Evolutionary conservation across 2,113 vertebrate species (phyloP).

Genomic region (Brachionichthys hirsutus): DNA sequence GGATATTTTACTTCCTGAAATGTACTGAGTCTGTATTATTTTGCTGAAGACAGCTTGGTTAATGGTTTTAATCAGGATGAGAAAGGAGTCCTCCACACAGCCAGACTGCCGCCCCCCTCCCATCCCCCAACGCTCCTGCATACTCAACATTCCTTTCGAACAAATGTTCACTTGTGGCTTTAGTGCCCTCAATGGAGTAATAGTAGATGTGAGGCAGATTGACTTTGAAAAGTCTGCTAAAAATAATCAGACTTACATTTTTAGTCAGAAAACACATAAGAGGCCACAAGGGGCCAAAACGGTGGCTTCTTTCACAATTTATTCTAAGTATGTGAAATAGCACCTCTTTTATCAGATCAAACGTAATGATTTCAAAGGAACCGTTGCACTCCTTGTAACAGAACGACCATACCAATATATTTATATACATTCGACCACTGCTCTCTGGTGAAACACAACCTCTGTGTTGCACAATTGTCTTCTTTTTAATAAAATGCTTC

Average conservation of each 20-base stretch:
- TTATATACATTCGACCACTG: neutral
- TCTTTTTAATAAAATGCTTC: neutral
- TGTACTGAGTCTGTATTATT: constrained; percentile 6
- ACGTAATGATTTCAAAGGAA: neutral
- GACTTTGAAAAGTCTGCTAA: constrained; percentile 36
- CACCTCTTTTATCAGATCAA: too few relatives aligned
- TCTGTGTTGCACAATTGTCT: neutral
- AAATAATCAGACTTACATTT: constrained; percentile 31
- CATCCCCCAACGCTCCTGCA: constrained; percentile 79
- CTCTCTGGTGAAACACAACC: neutral
- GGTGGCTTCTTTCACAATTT: neutral
- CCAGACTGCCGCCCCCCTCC: constrained; percentile 70
- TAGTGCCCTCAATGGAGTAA: constrained; percentile 81
- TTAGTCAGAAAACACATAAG: neutral
- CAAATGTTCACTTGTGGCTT: constrained; percentile 90
- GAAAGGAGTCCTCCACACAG: constrained; percentile 71
- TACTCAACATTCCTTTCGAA: constrained; percentile 86
- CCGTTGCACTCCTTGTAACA: neutral
- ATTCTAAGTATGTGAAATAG: neutral
- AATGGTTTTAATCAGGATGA: constrained; percentile 67
- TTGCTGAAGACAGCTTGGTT: constrained; percentile 38
- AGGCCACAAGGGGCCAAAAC: neutral
- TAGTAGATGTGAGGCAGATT: constrained; percentile 65
- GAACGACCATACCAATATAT: neutral
- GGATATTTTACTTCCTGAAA: constrained; percentile 3